Base-by-base conservation (phyloP, 2,797 vertebrate genomes). In the Cynodonichthys magdalenae region DNA sequence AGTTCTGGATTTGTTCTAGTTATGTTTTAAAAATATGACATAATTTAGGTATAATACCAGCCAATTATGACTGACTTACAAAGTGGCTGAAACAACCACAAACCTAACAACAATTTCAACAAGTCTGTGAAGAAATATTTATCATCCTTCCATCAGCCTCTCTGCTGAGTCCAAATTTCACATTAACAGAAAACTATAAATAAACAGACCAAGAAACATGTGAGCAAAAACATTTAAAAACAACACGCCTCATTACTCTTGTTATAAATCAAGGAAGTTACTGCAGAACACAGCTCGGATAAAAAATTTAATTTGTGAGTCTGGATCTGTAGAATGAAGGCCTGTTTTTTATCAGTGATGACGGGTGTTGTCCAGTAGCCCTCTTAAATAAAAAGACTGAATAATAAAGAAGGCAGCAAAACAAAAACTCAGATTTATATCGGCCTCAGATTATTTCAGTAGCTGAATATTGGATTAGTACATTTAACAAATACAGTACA, bases 221-320 rank as follows among this genome's bases (percentile, higher is more conserved):
- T 58, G 46, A 63, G 34, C n/a, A 67, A 55, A 54, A 68, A 50
- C 27, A 50, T 72, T 64, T 36, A 74, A 71, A 24, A 80, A 82
- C 56, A 72, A 51, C 68, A 84, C 12, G 59, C 46, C 63, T 81
- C 79, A 77, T 77, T 71, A 65, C 52, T 56, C 34, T 2, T 39
- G 34, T 71, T 61, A 48, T 77, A 75, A 69, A 82, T 81, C 66
- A 63, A 15, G 24, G 53, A 53, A 57, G 75, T 69, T 74, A 75
- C 71, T 62, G 66, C 15, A 0, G 59, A 53, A 66, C 29, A 56
- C 15, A 63, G 66, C 19, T 59, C 45, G 63, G 74, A 76, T 71
- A 5, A 5, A 31, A 28, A 46, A 46, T 59, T 57, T 10, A 57
- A 59, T 4, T 15, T 54, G 41, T 60, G 52, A 45, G 44, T 69